phyloP scores from a whole-genome alignment of 2,888 invertebrate genomes.

The Synanthedon tipuliformis region DNA sequence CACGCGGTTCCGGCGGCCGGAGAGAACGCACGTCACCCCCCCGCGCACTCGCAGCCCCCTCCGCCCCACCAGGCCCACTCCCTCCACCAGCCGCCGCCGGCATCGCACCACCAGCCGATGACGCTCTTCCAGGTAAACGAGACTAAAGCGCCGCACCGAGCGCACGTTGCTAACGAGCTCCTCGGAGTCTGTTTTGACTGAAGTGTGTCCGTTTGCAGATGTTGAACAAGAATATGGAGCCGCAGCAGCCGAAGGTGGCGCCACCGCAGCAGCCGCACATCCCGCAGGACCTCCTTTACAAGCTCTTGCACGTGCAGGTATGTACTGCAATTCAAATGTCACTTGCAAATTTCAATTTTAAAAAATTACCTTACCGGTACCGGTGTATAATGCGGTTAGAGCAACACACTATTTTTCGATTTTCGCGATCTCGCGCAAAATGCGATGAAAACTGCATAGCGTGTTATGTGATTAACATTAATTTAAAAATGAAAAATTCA shows the following conservation, averaged over 20 bases:
- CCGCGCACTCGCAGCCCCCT: slow-evolving; percentile 32
- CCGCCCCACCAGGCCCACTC: slow-evolving; percentile 16
- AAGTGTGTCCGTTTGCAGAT: slow-evolving; percentile 42
- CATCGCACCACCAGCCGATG: slow-evolving; percentile 25
- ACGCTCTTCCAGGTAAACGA: slow-evolving; percentile 66
- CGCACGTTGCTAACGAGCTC: no score
- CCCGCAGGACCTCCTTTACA: slow-evolving; percentile 71
- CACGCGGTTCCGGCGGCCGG: slow-evolving; percentile 72
- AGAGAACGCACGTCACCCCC: slow-evolving; percentile 25
- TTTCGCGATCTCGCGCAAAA: no score
- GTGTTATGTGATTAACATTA: no score
- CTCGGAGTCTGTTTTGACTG: no score
- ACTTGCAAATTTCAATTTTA: not conserved
- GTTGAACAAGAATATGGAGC: slow-evolving; percentile 70
- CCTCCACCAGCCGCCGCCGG: not conserved
- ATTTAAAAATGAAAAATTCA: no score
- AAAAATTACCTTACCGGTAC: not conserved
- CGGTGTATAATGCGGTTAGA: not conserved
- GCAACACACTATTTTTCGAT: no score
- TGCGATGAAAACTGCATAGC: no score
- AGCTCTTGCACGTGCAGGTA: slow-evolving; percentile 64
- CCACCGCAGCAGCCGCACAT: slow-evolving; percentile 77
- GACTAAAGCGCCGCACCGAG: not conserved
- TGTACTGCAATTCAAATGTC: not conserved
- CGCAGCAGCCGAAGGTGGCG: slow-evolving; percentile 53